Conservation (phyloP, 1,140 invertebrate genomes). For the Lethocerus indicus region DNA sequence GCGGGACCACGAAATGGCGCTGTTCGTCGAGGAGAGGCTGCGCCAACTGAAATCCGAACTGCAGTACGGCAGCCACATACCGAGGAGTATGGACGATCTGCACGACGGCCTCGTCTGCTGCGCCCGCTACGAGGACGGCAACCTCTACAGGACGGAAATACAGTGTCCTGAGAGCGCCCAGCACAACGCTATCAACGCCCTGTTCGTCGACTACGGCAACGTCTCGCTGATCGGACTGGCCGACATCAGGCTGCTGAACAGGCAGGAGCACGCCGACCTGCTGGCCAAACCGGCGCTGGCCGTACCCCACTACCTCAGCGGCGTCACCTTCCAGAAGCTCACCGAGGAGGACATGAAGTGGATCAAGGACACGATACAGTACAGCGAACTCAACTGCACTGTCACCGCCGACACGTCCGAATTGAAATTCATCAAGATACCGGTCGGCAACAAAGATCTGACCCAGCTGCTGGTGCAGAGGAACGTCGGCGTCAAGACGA, state of each 20-base stretch:
- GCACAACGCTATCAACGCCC: conserved; percentile 23
- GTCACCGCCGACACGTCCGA: neutral
- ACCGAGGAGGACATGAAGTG: conserved; percentile 29
- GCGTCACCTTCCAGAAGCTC: conserved; percentile 26
- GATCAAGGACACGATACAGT: conserved; percentile 28
- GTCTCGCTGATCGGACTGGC: conserved; percentile 31
- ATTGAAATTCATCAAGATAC: conserved; percentile 17
- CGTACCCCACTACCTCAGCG: conserved; percentile 34
- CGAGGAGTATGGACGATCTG: conserved; percentile 23
- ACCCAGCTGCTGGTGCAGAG: conserved; percentile 2
- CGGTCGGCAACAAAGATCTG: conserved; percentile 21
- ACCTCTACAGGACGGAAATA: conserved; percentile 41
- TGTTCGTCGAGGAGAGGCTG: conserved; percentile 32
- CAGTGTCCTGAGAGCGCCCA: conserved; percentile 25
- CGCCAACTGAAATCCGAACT: conserved; percentile 26
- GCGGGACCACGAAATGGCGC: conserved; percentile 31
- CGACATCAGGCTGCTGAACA: conserved; percentile 34
- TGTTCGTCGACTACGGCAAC: conserved; percentile 56
- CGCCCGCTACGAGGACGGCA: conserved; percentile 42
- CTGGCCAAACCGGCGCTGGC: conserved; percentile 31
- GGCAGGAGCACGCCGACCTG: conserved; percentile 14
- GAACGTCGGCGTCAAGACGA: neutral
- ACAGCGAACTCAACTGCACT: conserved; percentile 6
- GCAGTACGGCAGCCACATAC: conserved; percentile 23
- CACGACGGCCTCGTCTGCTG: conserved; percentile 34